Conservation (phyloP, 2,888 invertebrate genomes). For the Drosophila infuscata region DNA sequence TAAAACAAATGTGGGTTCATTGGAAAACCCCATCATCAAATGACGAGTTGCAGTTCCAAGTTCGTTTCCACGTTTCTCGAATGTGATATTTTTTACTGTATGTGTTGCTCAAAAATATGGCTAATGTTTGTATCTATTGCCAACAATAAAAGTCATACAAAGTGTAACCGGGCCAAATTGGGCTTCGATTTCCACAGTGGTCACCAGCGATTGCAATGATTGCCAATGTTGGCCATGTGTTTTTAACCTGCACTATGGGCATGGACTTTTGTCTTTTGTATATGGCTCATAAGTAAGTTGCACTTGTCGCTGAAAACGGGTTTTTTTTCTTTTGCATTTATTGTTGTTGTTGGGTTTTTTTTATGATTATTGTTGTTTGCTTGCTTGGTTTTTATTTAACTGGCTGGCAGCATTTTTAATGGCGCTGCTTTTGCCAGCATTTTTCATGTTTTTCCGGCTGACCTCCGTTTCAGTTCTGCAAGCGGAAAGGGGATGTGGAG, state of each 20-base stretch:
- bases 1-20: not conserved
- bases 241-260: constrained; percentile 77
- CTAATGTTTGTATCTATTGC: not conserved
- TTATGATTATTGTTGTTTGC: constrained; percentile 37
- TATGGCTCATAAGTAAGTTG: constrained; percentile 46
- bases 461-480: constrained; percentile 69
- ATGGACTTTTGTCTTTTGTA: constrained; percentile 41
- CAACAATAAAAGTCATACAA: not conserved
- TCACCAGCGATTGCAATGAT: constrained; percentile 15
- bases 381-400: constrained; percentile 20
- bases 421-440: constrained; percentile 62
- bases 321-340: constrained; percentile 42
- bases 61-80: not conserved
- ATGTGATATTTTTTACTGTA: not conserved
- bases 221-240: constrained; percentile 54
- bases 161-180: not conserved
- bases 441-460: constrained; percentile 80
- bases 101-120: not conserved
- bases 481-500: not conserved
- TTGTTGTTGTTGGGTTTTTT: constrained; percentile 29
- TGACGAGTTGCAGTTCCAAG: not conserved
- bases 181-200: constrained; percentile 54
- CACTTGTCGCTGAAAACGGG: constrained; percentile 74
- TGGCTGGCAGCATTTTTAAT: constrained; percentile 52
- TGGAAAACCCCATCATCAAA: not conserved